Percentiles rank a stretch among this genome's conserved stretches.
phyloP scores from a whole-genome alignment of 2,113 vertebrate genomes.

The Thryonomys swinderianus region DNA sequence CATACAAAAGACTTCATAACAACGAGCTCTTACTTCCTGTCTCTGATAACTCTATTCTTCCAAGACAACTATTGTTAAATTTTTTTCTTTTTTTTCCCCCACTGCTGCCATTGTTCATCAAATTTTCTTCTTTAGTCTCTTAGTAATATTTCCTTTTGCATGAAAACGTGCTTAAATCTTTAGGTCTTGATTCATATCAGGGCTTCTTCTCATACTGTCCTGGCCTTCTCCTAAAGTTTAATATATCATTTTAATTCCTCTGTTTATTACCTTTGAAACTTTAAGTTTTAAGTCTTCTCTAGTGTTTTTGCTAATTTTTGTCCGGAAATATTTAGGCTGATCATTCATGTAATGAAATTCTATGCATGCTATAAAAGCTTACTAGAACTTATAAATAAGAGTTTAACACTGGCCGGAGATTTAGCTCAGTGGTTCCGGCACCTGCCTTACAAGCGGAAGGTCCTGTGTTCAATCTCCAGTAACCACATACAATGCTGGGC shows the following conservation, averaged over 20 bases:
- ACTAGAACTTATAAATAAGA: background rate
- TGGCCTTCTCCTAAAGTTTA: background rate
- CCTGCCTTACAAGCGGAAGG: too few species aligned
- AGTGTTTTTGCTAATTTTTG: background rate
- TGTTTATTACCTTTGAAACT: background rate
- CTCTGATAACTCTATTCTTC: background rate
- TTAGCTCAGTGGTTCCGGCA: too few species aligned
- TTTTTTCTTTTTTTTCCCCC: background rate
- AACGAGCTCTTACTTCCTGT: background rate
- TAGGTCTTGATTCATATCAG: background rate
- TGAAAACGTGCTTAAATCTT: background rate
- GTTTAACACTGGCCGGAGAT: background rate
- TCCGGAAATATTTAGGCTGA: background rate
- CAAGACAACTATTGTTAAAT: background rate
- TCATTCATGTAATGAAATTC: background rate
- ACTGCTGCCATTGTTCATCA: background rate
- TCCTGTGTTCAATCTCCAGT: too few species aligned
- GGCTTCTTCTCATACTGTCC: background rate
- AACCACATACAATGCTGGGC: too few species aligned
- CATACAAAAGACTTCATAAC: background rate
- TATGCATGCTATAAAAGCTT: background rate
- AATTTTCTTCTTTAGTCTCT: background rate
- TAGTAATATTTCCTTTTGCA: background rate
- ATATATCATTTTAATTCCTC: background rate
- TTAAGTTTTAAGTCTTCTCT: constrained; percentile 36